Evolutionary conservation across 2,113 vertebrate genomes (phyloP).

Genomic region (Regulus satrapa): DNA sequence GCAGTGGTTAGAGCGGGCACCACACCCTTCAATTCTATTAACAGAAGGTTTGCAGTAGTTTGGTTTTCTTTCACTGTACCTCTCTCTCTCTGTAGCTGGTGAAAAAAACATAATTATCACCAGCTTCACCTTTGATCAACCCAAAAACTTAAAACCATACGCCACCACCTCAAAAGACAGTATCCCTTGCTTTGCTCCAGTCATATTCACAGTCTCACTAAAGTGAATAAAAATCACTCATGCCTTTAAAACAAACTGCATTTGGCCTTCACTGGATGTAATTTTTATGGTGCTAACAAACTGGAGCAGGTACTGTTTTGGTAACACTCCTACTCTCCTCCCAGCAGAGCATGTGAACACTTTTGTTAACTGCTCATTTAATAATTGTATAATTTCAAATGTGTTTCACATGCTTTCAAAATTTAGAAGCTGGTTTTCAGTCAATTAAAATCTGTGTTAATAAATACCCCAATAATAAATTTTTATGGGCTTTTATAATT

Average conservation of each 20-base stretch:
- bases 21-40: not conserved
- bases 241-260: not conserved
- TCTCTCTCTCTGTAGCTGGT: not conserved
- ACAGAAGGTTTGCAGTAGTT: not conserved
- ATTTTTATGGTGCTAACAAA: not conserved
- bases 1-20: not conserved
- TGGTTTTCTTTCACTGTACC: not conserved
- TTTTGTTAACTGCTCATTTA: not conserved
- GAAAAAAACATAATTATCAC: not conserved
- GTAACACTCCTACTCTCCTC: not conserved
- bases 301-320: not conserved
- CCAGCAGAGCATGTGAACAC: not conserved
- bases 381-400: not conserved
- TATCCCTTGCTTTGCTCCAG: not conserved
- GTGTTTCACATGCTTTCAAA: not conserved
- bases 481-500: not conserved
- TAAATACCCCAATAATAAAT: not conserved
- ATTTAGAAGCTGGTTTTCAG: not conserved
- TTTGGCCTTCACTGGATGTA: not conserved
- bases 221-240: not conserved
- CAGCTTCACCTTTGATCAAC: not conserved
- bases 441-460: not conserved
- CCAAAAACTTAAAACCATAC: not conserved
- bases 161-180: not conserved
- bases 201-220: not conserved